Conservation (phyloP, 2,888 invertebrate genomes). For the Ramazzottius varieornatus region DNA sequence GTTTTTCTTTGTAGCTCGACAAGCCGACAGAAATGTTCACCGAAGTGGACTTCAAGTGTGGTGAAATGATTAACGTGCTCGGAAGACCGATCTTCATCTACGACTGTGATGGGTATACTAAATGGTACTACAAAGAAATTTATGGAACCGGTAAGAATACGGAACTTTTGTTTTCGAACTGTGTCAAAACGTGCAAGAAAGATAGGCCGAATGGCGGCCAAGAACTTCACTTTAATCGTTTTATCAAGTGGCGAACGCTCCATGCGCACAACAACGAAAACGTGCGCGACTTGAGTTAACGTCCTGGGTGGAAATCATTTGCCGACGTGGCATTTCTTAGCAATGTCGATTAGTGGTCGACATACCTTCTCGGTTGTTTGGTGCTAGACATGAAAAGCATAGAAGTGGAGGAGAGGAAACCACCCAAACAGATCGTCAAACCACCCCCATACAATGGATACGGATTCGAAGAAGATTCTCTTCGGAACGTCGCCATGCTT, state of each 20-base stretch:
- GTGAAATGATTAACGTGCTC: constrained; percentile 48
- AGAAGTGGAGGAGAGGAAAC: not conserved
- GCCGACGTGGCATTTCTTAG: too few species aligned
- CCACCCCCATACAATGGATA: constrained; percentile 66
- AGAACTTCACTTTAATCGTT: too few species aligned
- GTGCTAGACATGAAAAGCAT: not conserved
- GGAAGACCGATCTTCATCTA: constrained; percentile 51
- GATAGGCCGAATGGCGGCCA: too few species aligned
- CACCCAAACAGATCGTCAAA: not conserved
- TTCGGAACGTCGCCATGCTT: constrained; percentile 53
- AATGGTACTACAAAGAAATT: constrained; percentile 48
- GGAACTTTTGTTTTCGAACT: too few species aligned
- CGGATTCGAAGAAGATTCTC: constrained; percentile 64
- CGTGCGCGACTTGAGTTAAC: too few species aligned
- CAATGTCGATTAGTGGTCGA: too few species aligned
- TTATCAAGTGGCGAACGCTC: too few species aligned
- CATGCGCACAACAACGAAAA: too few species aligned
- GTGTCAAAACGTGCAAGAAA: too few species aligned
- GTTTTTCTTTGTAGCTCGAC: constrained; percentile 7
- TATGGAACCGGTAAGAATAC: constrained; percentile 36
- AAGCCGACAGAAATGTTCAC: constrained; percentile 20
- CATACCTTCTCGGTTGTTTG: too few species aligned
- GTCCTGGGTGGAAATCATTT: too few species aligned
- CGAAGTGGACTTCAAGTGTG: constrained; percentile 53
- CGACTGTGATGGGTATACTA: constrained; percentile 59